Evolutionary conservation across 1,140 invertebrate genomes (phyloP).

Genomic region (Ceratoteleas bidentatus): DNA sequence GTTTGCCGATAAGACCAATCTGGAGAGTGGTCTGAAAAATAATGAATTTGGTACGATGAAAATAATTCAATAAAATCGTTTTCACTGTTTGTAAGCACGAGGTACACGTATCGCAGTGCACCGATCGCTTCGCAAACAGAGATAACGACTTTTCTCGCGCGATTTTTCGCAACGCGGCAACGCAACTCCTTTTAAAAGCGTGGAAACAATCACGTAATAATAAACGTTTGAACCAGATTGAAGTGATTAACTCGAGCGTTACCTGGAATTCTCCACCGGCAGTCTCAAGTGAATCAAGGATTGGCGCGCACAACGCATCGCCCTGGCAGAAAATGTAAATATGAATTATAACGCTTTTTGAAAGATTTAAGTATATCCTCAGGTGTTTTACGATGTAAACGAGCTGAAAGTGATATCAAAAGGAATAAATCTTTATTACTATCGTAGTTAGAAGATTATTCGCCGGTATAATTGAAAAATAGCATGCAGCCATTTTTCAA

Average conservation of each 20-base stretch:
- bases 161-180: too few species aligned
- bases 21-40: too few species aligned
- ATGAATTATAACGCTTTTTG: constrained; percentile 5
- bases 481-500: too few species aligned
- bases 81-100: too few species aligned
- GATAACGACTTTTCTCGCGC: too few species aligned
- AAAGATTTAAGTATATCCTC: neutral
- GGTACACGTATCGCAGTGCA: too few species aligned
- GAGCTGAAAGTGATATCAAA: neutral
- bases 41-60: too few species aligned
- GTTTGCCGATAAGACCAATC: too few species aligned
- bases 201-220: constrained; percentile 15
- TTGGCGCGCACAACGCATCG: constrained; percentile 4
- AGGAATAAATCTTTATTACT: constrained; percentile 4
- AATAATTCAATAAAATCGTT: too few species aligned
- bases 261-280: constrained; percentile 4
- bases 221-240: constrained; percentile 21
- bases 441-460: neutral
- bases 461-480: neutral
- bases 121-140: too few species aligned
- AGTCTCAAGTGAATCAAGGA: constrained; percentile 7
- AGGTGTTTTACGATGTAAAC: neutral
- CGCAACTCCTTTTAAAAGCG: neutral
- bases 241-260: constrained; percentile 23
- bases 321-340: constrained; percentile 3